Percentiles rank a stretch among this genome's conserved stretches.
These are phyloP conservation scores for Vanessa tameamea DNA, from an alignment of 1,140 invertebrate genomes.

Conservation along the genomic window DNA sequence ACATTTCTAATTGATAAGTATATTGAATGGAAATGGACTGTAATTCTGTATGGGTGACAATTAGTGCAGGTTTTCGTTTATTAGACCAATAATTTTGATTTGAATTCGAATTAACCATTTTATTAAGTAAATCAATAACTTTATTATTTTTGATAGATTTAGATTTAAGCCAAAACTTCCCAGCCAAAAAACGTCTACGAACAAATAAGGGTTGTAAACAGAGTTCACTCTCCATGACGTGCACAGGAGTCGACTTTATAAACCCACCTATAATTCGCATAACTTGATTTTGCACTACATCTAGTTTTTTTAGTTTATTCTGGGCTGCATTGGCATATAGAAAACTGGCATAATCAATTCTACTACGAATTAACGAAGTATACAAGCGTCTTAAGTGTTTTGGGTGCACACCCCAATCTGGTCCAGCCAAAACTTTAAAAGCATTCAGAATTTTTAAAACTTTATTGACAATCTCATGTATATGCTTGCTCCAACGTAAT, in stretches of 20 bases:
- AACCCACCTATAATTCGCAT: slow-evolving; percentile 22
- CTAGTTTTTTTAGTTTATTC: slow-evolving; percentile 35
- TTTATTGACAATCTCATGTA: slow-evolving; percentile 14
- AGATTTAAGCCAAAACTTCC: slow-evolving; percentile 37
- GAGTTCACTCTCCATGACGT: slow-evolving; percentile 44
- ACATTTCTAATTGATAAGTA: slow-evolving; percentile 29
- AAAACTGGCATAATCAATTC: slow-evolving; percentile 37
- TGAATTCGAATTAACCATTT: neutral
- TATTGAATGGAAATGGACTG: neutral
- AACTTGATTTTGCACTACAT: slow-evolving; percentile 13
- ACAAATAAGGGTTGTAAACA: slow-evolving; percentile 34
- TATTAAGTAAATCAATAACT: slow-evolving; percentile 1
- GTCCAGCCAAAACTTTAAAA: slow-evolving; percentile 35
- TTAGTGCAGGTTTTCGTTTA: slow-evolving; percentile 17
- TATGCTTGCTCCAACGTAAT: slow-evolving; percentile 37
- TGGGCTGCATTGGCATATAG: slow-evolving; percentile 32
- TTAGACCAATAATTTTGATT: neutral
- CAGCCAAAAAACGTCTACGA: slow-evolving; percentile 29
- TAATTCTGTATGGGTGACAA: neutral
- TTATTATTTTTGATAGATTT: slow-evolving; percentile 18
- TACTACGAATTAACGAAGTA: slow-evolving; percentile 29
- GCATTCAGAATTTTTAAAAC: slow-evolving; percentile 30
- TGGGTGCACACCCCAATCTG: slow-evolving; percentile 34
- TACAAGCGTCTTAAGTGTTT: slow-evolving; percentile 26
- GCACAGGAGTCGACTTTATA: slow-evolving; percentile 39